Conservation (phyloP, 2,888 invertebrate species). For the Heliconius charithonia region DNA sequence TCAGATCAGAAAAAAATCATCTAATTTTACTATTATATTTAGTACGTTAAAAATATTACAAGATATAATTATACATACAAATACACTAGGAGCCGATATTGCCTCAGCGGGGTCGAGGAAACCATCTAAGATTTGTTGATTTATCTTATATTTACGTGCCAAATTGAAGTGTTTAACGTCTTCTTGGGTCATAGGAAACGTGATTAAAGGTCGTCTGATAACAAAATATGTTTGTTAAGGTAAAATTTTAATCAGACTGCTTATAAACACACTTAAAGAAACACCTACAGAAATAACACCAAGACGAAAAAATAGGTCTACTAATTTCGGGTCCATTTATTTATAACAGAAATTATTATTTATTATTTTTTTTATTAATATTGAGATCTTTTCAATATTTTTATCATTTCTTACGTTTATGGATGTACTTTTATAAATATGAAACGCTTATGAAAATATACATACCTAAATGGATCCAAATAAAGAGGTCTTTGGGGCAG, state of each 20-base stretch:
- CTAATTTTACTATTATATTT: background rate
- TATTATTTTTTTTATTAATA: too few species aligned
- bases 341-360: too few species aligned
- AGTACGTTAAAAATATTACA: background rate
- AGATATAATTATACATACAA: slow-evolving; percentile 61
- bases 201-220: slow-evolving; percentile 71
- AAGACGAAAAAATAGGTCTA: too few species aligned
- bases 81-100: slow-evolving; percentile 72
- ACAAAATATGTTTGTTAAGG: background rate
- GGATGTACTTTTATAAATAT: background rate
- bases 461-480: slow-evolving; percentile 68
- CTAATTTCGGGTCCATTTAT: too few species aligned
- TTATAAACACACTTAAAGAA: background rate
- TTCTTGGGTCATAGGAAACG: slow-evolving; percentile 76
- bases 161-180: slow-evolving; percentile 66
- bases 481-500: slow-evolving; percentile 69
- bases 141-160: slow-evolving; percentile 70
- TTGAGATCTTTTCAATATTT: too few species aligned
- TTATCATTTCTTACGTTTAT: too few species aligned
- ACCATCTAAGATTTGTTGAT: slow-evolving; percentile 77
- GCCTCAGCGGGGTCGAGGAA: slow-evolving; percentile 67
- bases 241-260: background rate
- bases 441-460: background rate
- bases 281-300: background rate
- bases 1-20: too few species aligned